These are phyloP conservation scores for Sapajus apella DNA, from an alignment of 2,113 vertebrate species.

Conservation along the genomic window DNA sequence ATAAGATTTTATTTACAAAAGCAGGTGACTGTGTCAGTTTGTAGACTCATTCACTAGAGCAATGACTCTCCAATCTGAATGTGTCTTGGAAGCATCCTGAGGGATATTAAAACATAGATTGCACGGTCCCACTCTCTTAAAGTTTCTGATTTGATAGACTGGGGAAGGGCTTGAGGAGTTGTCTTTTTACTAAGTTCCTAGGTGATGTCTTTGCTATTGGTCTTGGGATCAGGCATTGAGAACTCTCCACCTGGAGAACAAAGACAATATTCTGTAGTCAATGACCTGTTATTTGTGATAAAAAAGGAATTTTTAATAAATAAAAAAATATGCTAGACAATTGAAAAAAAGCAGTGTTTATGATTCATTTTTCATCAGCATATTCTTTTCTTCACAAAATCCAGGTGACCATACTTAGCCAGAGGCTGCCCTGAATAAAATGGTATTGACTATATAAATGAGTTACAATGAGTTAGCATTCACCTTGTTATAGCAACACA, in stretches of 20 bases:
- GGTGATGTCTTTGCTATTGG: not conserved
- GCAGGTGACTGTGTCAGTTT: not conserved
- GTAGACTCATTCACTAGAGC: not conserved
- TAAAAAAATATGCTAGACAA: not conserved
- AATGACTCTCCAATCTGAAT: not conserved
- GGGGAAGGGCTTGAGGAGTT: not conserved
- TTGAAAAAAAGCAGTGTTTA: not conserved
- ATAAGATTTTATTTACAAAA: not conserved
- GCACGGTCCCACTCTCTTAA: not conserved
- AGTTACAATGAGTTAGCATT: slow-evolving; percentile 50
- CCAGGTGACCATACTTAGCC: not conserved
- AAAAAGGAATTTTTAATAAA: not conserved
- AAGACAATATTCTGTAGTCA: not conserved
- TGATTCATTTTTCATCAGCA: not conserved
- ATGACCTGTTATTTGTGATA: not conserved
- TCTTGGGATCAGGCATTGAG: not conserved
- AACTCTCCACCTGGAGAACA: not conserved
- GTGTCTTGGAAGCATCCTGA: not conserved
- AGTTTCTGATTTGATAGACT: not conserved
- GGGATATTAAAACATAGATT: not conserved
- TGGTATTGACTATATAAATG: not conserved
- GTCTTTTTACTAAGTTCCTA: not conserved
- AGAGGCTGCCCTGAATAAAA: not conserved
- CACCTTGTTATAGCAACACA: slow-evolving; percentile 17
- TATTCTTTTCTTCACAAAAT: not conserved